These are phyloP conservation scores for Glyphotaelius pellucidus DNA, from an alignment of 2,888 invertebrate genomes.

Conservation along the genomic window DNA sequence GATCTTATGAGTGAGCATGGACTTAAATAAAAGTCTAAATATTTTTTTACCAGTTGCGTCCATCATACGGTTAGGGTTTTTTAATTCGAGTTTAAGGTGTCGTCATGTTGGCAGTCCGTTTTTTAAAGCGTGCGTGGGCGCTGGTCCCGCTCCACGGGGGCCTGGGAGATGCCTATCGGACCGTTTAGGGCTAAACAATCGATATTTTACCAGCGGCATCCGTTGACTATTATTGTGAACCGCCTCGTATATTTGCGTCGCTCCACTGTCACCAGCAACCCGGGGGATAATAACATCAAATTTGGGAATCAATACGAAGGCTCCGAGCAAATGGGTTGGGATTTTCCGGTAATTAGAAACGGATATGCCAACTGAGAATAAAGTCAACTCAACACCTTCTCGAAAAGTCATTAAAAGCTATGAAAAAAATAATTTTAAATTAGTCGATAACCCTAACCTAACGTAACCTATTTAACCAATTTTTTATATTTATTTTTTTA, in stretches of 20 bases:
- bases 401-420: too few relatives aligned
- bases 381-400: too few relatives aligned
- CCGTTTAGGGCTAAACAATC: slow-evolving; percentile 62
- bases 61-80: neutral
- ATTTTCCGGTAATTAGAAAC: neutral
- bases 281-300: neutral
- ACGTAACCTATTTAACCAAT: too few relatives aligned
- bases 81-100: neutral
- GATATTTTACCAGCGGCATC: slow-evolving; percentile 61
- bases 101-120: slow-evolving; percentile 13
- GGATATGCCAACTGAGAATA: too few relatives aligned
- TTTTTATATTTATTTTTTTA: too few relatives aligned
- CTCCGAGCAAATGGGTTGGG: neutral
- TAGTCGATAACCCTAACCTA: too few relatives aligned
- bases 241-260: slow-evolving; percentile 29
- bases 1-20: neutral
- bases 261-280: slow-evolving; percentile 43
- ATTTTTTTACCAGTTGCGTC: neutral
- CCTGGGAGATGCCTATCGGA: slow-evolving; percentile 57
- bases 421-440: too few relatives aligned
- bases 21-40: neutral
- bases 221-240: slow-evolving; percentile 36
- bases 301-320: neutral
- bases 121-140: slow-evolving; percentile 45
- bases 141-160: slow-evolving; percentile 41